Percentiles rank a stretch among this genome's conserved stretches.
Conservation (phyloP, 2,113 vertebrate genomes). For the Bujurquina vittata region DNA sequence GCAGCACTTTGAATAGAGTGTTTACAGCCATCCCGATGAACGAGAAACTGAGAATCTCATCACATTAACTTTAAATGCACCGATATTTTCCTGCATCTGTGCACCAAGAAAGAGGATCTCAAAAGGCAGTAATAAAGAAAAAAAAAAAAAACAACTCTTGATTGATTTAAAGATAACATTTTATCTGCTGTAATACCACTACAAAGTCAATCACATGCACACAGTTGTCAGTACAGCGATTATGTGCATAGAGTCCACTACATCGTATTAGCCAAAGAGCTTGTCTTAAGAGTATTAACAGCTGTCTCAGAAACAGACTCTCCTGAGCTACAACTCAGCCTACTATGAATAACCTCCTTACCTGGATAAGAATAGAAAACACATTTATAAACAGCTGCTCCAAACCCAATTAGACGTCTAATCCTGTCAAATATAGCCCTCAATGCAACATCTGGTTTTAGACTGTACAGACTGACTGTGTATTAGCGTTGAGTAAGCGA, state of each 20-base stretch:
- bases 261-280: conserved; percentile 8
- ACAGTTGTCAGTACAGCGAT: background rate
- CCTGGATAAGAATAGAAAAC: conserved; percentile 61
- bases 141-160: background rate
- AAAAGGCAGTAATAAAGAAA: background rate
- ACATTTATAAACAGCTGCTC: conserved; percentile 53
- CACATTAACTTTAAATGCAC: background rate
- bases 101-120: background rate
- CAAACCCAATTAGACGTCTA: conserved; percentile 38
- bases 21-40: background rate
- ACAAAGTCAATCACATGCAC: background rate
- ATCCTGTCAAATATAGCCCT: conserved; percentile 42
- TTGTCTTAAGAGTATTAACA: conserved; percentile 56
- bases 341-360: conserved; percentile 61
- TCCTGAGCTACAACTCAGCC: conserved; percentile 36
- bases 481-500: conserved; percentile 27
- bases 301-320: conserved; percentile 45
- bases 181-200: background rate
- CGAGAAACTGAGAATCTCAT: background rate
- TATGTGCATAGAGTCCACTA: background rate
- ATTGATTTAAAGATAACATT: background rate
- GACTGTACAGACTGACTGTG: conserved; percentile 13
- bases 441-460: conserved; percentile 44
- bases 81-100: background rate
- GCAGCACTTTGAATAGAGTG: background rate